These are phyloP conservation scores for Tipula vernalis DNA, from an alignment of 2,888 invertebrate species.

Conservation along the genomic window DNA sequence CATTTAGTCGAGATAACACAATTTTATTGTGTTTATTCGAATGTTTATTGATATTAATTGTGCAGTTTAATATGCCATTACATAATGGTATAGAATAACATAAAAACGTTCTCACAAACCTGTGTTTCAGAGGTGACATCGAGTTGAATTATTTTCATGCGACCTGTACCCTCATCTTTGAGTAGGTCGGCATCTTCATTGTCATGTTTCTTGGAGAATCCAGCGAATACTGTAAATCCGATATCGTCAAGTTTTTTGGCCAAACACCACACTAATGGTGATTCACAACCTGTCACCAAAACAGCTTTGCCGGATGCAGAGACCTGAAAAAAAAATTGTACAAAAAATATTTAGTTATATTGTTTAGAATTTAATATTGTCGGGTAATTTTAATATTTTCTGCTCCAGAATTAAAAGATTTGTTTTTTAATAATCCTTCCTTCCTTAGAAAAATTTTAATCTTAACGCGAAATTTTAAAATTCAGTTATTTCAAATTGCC, in stretches of 20 bases:
- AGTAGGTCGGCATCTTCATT: slow-evolving; percentile 59
- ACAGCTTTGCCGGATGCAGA: slow-evolving; percentile 74
- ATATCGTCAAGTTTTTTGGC: slow-evolving; percentile 70
- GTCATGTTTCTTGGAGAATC: slow-evolving; percentile 54
- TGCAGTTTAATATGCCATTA: not conserved
- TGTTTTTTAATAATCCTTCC: too few species aligned
- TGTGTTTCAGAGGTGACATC: slow-evolving; percentile 70
- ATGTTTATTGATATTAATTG: not conserved
- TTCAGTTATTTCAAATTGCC: too few species aligned
- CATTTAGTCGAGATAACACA: not conserved
- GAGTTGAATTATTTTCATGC: slow-evolving; percentile 58
- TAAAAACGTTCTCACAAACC: slow-evolving; percentile 28
- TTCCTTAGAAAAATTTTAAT: too few species aligned
- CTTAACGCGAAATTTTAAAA: too few species aligned
- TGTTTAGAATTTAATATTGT: not conserved
- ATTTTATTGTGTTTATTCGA: not conserved
- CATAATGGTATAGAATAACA: not conserved
- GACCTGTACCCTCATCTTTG: slow-evolving; percentile 65
- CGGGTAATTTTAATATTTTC: too few species aligned
- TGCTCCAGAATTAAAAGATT: too few species aligned
- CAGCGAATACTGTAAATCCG: slow-evolving; percentile 82
- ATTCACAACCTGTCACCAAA: slow-evolving; percentile 70
- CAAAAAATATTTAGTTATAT: not conserved
- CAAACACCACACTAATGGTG: slow-evolving; percentile 38
- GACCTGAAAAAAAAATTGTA: slow-evolving; percentile 43